Conservation (phyloP, 2,797 vertebrate species). For the Propithecus perrieri region DNA sequence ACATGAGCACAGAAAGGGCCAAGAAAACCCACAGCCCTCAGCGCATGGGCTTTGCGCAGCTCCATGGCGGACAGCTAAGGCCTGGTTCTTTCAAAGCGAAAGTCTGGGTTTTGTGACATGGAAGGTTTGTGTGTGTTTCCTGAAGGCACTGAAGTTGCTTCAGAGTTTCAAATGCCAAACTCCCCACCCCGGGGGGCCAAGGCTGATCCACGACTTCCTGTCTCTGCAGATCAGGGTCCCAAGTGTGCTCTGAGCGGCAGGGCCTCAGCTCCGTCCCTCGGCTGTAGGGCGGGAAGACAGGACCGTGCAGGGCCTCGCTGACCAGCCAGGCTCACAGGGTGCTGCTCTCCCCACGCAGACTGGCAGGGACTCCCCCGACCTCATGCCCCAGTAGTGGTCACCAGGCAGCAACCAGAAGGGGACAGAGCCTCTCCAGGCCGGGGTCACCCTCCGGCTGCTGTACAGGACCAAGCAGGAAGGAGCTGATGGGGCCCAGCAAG, state of each 20-base stretch:
- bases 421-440: background rate
- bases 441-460: accelerated
- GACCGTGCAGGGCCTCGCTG: accelerated
- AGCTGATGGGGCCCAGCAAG: accelerated
- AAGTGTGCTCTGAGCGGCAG: background rate
- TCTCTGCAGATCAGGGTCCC: background rate
- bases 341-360: background rate
- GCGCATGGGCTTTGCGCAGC: accelerated
- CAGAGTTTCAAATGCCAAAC: background rate
- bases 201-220: accelerated
- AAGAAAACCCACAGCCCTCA: background rate
- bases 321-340: background rate
- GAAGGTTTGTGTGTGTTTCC: no score
- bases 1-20: accelerated
- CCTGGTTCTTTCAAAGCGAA: background rate
- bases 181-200: background rate
- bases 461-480: accelerated
- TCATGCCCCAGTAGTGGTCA: accelerated
- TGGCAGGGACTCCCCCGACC: accelerated
- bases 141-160: background rate
- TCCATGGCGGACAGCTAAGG: accelerated
- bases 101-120: accelerated
- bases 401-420: background rate
- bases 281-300: background rate
- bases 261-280: accelerated